A percentile compares a stretch with the other conserved stretches of the same genome.
Conservation (phyloP, 2,113 vertebrate genomes). For the Sakesphorus luctuosus region DNA sequence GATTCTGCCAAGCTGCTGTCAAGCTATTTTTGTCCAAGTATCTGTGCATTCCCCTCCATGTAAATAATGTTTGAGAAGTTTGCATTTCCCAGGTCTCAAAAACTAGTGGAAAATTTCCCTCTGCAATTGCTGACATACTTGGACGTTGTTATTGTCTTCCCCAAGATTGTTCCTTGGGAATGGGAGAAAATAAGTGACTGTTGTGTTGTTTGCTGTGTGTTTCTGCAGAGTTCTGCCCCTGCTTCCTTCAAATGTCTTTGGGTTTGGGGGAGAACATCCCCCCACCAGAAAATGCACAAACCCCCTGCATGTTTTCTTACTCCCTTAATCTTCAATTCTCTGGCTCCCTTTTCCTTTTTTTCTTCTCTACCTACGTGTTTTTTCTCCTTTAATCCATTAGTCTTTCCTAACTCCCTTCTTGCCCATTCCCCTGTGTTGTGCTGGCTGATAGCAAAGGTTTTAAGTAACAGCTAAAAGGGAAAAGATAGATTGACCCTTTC, state of each 20-base stretch:
- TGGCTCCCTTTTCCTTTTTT: not conserved
- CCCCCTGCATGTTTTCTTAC: not conserved
- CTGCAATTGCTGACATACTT: not conserved
- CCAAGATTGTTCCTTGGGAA: not conserved
- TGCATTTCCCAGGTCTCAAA: not conserved
- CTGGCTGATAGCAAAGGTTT: not conserved
- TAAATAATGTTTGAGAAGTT: not conserved
- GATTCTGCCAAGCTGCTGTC: not conserved
- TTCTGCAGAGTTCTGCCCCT: not conserved
- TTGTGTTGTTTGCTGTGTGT: not conserved
- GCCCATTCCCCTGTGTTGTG: not conserved
- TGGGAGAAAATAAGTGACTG: not conserved
- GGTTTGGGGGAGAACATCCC: not conserved
- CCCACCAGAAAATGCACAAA: not conserved
- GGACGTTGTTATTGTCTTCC: not conserved
- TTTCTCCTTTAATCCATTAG: not conserved
- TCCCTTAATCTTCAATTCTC: not conserved
- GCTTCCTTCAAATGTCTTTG: not conserved
- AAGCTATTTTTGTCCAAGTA: not conserved
- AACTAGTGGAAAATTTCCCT: not conserved
- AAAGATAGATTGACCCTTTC: not conserved
- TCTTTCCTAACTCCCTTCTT: not conserved
- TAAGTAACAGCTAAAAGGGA: constrained; percentile 11
- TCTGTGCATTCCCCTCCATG: not conserved
- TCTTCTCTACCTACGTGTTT: not conserved